phyloP scores from a whole-genome alignment of 37 sponge, comb jelly and placozoan genomes.

The Hormiphora californensis region DNA sequence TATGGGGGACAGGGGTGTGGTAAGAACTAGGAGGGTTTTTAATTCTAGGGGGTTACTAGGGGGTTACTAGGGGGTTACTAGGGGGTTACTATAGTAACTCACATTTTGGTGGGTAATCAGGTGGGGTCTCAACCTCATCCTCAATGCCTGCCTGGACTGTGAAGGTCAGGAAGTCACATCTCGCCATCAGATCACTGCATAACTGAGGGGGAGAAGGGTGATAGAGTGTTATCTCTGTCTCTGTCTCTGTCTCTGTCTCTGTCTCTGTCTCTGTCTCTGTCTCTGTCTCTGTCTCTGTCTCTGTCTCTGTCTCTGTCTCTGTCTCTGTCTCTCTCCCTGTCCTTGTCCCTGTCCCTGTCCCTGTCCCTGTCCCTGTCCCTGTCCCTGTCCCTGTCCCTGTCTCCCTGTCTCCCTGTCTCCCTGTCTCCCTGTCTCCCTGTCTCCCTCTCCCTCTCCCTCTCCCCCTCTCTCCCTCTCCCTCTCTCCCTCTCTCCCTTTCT shows the following conservation, averaged over 20 bases:
- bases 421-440: neutral
- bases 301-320: neutral
- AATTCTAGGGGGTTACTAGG: no score
- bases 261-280: neutral
- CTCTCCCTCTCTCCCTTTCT: neutral
- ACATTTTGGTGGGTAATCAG: constrained; percentile 36
- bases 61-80: no score
- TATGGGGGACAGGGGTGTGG: no score
- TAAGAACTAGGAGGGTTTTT: no score
- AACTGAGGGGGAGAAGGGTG: neutral
- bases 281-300: neutral
- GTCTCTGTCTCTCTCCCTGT: neutral
- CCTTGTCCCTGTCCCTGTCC: neutral
- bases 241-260: neutral
- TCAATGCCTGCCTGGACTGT: constrained; percentile 47
- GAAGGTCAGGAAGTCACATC: constrained; percentile 54
- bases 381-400: neutral
- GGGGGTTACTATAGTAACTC: no score
- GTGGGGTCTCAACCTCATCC: constrained; percentile 40
- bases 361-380: neutral
- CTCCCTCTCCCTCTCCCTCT: neutral
- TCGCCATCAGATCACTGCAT: constrained; percentile 16
- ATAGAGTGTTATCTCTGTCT: no score
- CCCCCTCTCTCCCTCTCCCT: neutral
- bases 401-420: neutral